Conservation (phyloP, 2,888 invertebrate species). For the Drosophila imparisetae region DNA sequence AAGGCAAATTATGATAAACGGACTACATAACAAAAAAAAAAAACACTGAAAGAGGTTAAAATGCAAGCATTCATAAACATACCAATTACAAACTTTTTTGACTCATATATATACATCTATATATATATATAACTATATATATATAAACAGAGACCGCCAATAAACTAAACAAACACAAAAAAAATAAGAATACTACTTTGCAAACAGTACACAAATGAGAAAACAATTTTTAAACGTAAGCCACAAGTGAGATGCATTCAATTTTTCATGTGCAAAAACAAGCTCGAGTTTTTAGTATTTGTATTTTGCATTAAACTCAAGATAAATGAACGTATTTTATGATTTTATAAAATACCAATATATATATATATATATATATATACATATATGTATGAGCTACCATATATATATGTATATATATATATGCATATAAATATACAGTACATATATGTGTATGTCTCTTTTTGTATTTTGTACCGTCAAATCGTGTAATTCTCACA, state of each 20-base stretch:
- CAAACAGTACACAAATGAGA: constrained; percentile 41
- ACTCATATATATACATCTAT: constrained; percentile 47
- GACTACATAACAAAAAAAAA: constrained; percentile 25
- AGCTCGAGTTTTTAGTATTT: constrained; percentile 73
- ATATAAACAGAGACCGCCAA: constrained; percentile 69
- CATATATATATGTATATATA: constrained; percentile 34
- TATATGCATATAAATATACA: constrained; percentile 49
- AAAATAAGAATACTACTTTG: constrained; percentile 39
- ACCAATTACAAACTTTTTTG: constrained; percentile 60
- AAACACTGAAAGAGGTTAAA: constrained; percentile 29
- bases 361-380: constrained; percentile 34
- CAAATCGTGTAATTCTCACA: constrained; percentile 74
- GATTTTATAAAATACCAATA: constrained; percentile 72
- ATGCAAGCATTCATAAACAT: constrained; percentile 58
- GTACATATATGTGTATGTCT: constrained; percentile 66
- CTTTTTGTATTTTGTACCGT: constrained; percentile 77
- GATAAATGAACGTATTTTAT: constrained; percentile 67
- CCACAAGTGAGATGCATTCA: constrained; percentile 72
- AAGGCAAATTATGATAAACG: constrained; percentile 44
- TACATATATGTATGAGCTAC: constrained; percentile 45
- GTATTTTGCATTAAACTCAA: constrained; percentile 70
- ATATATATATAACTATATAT: constrained; percentile 30
- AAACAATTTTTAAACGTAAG: constrained; percentile 62
- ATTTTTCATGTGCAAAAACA: constrained; percentile 62
- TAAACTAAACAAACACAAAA: constrained; percentile 52